phyloP scores from a whole-genome alignment of 2,797 vertebrate species.

The Hypotaenidia okinawae region DNA sequence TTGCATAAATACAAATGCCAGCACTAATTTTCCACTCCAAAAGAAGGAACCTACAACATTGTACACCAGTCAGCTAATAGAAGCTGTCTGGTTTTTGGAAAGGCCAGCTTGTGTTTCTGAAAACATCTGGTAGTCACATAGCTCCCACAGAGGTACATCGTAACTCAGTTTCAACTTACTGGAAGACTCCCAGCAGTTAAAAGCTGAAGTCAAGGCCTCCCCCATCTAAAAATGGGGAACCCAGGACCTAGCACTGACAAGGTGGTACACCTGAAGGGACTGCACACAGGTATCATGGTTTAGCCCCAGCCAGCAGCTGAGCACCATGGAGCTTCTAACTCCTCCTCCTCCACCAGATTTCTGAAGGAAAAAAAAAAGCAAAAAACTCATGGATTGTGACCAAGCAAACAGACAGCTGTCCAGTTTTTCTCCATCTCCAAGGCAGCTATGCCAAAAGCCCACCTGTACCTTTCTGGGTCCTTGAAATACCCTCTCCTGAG shows the following conservation, averaged over 20 bases:
- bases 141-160: background rate
- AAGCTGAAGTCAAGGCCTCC: background rate
- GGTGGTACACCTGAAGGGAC: background rate
- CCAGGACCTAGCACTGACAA: background rate
- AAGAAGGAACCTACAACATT: background rate
- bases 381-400: too few relatives aligned
- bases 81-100: background rate
- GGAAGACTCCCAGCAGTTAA: background rate
- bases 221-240: background rate
- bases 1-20: slow-evolving; percentile 3
- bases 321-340: too few relatives aligned
- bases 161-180: background rate
- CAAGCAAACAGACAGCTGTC: too few relatives aligned
- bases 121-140: background rate
- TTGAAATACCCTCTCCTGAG: too few relatives aligned
- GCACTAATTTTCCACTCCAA: background rate
- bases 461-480: too few relatives aligned
- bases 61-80: background rate
- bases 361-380: too few relatives aligned
- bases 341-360: too few relatives aligned
- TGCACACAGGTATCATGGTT: background rate
- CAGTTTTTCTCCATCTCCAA: too few relatives aligned
- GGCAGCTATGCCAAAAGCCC: too few relatives aligned
- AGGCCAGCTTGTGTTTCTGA: background rate
- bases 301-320: too few relatives aligned